These are phyloP conservation scores for Dendronephthya gigantea DNA, from an alignment of 64 coral and sea anemone species.

Conservation along the genomic window DNA sequence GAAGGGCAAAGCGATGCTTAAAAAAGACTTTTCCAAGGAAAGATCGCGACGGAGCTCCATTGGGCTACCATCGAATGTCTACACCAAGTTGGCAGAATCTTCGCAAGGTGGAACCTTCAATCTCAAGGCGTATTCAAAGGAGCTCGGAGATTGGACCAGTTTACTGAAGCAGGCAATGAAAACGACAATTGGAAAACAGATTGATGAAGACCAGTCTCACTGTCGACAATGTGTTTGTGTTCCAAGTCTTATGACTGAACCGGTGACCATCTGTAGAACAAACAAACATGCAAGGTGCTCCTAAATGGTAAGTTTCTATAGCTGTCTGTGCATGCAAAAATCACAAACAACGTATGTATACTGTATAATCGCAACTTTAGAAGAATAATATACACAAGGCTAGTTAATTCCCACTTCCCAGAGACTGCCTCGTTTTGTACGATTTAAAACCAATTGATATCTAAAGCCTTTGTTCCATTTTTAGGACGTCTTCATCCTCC, in stretches of 20 bases:
- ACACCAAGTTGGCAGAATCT: neutral
- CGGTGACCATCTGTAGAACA: conserved; percentile 1
- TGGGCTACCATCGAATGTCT: neutral
- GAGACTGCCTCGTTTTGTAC: too few relatives aligned
- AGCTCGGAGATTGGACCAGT: neutral
- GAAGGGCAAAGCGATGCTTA: neutral
- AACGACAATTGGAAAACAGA: neutral
- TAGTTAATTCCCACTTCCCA: too few relatives aligned
- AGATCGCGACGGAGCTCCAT: neutral
- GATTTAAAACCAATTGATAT: too few relatives aligned
- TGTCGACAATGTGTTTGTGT: conserved; percentile 6
- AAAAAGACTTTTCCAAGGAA: neutral
- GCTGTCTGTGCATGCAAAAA: neutral
- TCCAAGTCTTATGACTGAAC: neutral
- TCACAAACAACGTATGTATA: too few relatives aligned
- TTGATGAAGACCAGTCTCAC: neutral
- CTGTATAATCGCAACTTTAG: too few relatives aligned
- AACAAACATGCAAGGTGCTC: neutral
- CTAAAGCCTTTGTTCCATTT: neutral
- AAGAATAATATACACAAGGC: too few relatives aligned
- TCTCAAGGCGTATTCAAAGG: neutral
- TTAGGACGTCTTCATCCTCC: neutral
- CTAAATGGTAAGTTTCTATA: neutral
- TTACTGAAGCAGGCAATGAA: conserved; percentile 1
- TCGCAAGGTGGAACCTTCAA: neutral